Percentiles rank a stretch among this genome's conserved stretches.
These are phyloP conservation scores for Aphidius colemani DNA, from an alignment of 2,888 invertebrate genomes.

Conservation along the genomic window DNA sequence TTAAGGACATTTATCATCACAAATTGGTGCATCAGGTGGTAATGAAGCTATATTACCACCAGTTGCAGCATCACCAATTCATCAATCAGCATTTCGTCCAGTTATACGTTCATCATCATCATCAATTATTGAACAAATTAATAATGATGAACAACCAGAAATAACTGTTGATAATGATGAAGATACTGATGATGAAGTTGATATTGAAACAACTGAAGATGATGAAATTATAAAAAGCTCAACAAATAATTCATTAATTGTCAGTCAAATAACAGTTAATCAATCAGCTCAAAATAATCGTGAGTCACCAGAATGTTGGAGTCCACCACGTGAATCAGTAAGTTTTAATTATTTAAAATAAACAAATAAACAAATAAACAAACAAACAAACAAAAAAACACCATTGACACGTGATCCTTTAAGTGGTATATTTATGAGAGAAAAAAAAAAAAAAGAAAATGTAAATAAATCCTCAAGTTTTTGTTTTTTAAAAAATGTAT, in stretches of 20 bases:
- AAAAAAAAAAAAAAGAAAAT: no score
- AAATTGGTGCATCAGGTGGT: constrained; percentile 55
- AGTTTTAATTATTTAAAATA: constrained; percentile 38
- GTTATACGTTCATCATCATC: constrained; percentile 57
- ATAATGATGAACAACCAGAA: constrained; percentile 50
- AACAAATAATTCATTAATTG: constrained; percentile 28
- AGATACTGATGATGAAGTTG: constrained; percentile 82
- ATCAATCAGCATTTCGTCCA: constrained; percentile 68
- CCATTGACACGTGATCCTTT: no score
- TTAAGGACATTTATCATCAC: constrained; percentile 60
- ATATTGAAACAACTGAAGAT: constrained; percentile 86
- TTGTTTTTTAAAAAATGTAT: no score
- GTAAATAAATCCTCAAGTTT: no score
- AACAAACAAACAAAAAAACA: background rate
- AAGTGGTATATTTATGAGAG: no score
- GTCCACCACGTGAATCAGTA: constrained; percentile 63
- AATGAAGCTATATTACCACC: constrained; percentile 50
- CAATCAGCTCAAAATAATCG: constrained; percentile 45
- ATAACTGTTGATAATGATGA: constrained; percentile 61
- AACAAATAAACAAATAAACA: no score
- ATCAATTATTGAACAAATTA: constrained; percentile 41
- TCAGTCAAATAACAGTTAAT: constrained; percentile 44
- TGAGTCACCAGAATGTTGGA: constrained; percentile 59
- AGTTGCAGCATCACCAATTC: constrained; percentile 48
- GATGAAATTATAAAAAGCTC: constrained; percentile 56